Evolutionary conservation across 35 echinoderm and acorn worm species (phyloP), one percentile per base, ranked within the genome.

Genomic region (Chiridota heheva): DNA sequence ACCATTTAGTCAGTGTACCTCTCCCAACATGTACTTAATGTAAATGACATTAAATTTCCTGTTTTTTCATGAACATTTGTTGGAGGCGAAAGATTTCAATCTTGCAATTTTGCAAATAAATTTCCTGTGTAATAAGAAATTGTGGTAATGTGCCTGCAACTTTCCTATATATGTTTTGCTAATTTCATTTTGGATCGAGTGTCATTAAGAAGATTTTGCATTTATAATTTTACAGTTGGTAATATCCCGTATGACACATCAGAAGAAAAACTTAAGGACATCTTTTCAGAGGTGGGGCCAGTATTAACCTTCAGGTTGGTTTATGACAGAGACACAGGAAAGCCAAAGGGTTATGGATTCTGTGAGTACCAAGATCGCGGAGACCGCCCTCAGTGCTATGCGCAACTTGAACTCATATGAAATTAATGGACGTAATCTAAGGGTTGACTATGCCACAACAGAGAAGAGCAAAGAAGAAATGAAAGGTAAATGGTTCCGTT

Each of bases 261-360:
- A n/a, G 95, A 98, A 78, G 95, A 98, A 58, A 91, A 91, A 75
- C 55, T 98, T 5, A 98, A 98, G 38, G 95, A 98, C 44, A 98
- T 98, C 63, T 98, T 98, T 69, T 98, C 95, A 18, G 95, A 98
- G 58, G 95, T 98, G 8, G 95, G 95, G 10, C 95, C 95, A 0
- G 95, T 98, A 40, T 55, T 98, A 26, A 91, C 84, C 63, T 98
- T 98, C 60, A 72, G 95, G 36, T 77, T 98, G 0, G 95, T 98
- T 10, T 98, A 88, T 47, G 95, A 98, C 41, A 81, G 95, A 20
- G 95, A 98, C 56, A 78, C 95, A 0, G 95, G 95, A 55, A 98
- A 98, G 58, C 95, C 95, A 16, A 98, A 98, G 44, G 95, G 95
- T 0, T 98, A 92, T 98, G 95, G 95, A n/a, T 98, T 98, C 85